Percentiles rank a stretch among this genome's conserved stretches.
phyloP scores from a whole-genome alignment of 2,113 vertebrate genomes.

The Paratilapia polleni region DNA sequence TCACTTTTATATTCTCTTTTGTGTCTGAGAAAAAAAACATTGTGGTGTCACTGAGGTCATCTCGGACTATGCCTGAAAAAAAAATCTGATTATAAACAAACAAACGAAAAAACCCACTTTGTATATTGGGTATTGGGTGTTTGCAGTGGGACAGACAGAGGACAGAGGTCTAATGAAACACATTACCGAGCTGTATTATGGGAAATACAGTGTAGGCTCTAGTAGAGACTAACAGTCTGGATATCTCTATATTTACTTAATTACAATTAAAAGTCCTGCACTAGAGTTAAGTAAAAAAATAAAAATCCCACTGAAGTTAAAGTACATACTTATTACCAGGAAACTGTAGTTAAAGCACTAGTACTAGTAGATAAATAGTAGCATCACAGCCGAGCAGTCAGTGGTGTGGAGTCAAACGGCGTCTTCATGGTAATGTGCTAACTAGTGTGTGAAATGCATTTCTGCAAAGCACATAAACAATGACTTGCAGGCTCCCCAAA shows the following conservation, averaged over 20 bases:
- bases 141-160: neutral
- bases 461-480: neutral
- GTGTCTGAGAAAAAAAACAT: neutral
- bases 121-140: too few relatives aligned
- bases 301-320: neutral
- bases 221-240: neutral
- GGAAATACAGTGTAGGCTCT: neutral
- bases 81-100: neutral
- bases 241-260: neutral
- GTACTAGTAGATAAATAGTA: too few relatives aligned
- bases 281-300: neutral
- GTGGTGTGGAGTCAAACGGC: neutral
- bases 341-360: too few relatives aligned
- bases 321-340: too few relatives aligned
- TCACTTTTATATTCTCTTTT: neutral
- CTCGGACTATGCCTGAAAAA: neutral
- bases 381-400: too few relatives aligned
- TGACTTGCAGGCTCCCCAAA: neutral
- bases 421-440: neutral
- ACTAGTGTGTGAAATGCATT: neutral
- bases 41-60: neutral
- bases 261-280: neutral
- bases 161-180: neutral
- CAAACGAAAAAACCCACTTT: neutral
- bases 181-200: neutral